Evolutionary conservation across 2,113 vertebrate species (phyloP), one percentile per base, ranked within the genome.

Genomic region (Panthera leo): DNA sequence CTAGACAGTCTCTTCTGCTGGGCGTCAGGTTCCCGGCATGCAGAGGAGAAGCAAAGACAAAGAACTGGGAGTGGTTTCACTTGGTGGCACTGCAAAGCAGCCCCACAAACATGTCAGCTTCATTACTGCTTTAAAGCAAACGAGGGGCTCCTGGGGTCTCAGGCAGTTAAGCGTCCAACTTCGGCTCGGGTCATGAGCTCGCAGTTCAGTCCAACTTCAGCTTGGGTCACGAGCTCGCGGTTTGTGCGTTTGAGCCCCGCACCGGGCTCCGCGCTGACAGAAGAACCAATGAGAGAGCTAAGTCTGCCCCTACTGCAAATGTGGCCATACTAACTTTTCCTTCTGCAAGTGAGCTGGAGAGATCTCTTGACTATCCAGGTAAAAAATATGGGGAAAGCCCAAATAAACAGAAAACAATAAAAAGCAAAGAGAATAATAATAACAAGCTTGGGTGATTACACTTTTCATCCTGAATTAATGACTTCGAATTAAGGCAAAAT

Each of bases 321-420:
- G 19, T 27, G 3, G 51, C 7, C 18, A 39, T 42, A 16, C 5
- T 34, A 39, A 23, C 58, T 61, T 94, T 79, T 73, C 55, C 55
- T 67, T 86, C 21, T 76, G 8, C 0, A 95, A 12, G 3, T 36
- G 51, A 95, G 48, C 29, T 90, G 70, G 78, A 90, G 78, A 92
- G 25, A 84, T 96, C 90, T 82, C 75, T 78, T 82, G 42, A 65
- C 18, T 29, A 29, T 58, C 15, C 23, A 67, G 14, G 15, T 65
- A 61, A 89, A 96, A 96, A 93, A 55, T 19, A 91, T 5, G 53
- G 8, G 55, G 15, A 21, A 94, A 96, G 89, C 51, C 12, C n/a
- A 88, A 76, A 70, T 29, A 65, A 83, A 93, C 9, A 67, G 48
- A 61, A 95, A 85, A 68, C 4, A 51, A 31, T 53, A 48, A 78